Evolutionary conservation across 2,888 invertebrate species (phyloP), one percentile per base, ranked within the genome.

Genomic region (Cheiracanthium punctorium): DNA sequence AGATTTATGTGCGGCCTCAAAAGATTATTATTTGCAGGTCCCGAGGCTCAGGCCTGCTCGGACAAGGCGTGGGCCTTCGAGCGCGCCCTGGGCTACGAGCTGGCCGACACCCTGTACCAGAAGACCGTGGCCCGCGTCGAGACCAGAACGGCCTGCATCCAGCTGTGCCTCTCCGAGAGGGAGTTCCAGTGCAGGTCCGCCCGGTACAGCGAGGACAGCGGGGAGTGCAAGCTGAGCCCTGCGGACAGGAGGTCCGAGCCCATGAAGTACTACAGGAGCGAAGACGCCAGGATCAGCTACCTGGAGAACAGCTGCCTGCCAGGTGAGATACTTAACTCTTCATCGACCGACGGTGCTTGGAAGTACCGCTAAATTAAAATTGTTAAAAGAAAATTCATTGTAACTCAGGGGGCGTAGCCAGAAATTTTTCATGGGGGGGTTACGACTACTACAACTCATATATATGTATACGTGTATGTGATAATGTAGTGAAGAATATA

Each of bases 271-370:
- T 85, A 88, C 33, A 79, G 87, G 20, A 89, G 87, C 17, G 67
- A 88, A 14, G 89, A 80, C 69, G 76, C 88, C 79, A 90, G 91
- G 88, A 91, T 92, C 33, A 93, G 93, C 89, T 93, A 93, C 90
- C 91, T 93, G 88, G 93, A 93, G 90, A 93, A 93, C 90, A 93
- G 93, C 89, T 93, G 93, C 89, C 90, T 93, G n/a, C 91, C 92
- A 87, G 91, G 93, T 93, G 89, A 90, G 91, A n/a, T n/a, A n/a
- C n/a, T n/a, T n/a, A n/a, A n/a, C n/a, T n/a, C n/a, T n/a, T n/a
- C n/a, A n/a, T n/a, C n/a, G n/a, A n/a, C n/a, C n/a, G n/a, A n/a
- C n/a, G n/a, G n/a, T n/a, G n/a, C n/a, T n/a, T n/a, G n/a, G n/a
- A n/a, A n/a, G n/a, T n/a, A n/a, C n/a, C n/a, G n/a, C n/a, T n/a